Evolutionary conservation across 2,797 vertebrate genomes (phyloP), one percentile per base, ranked within the genome.

Genomic region (Cryptoprocta ferox): DNA sequence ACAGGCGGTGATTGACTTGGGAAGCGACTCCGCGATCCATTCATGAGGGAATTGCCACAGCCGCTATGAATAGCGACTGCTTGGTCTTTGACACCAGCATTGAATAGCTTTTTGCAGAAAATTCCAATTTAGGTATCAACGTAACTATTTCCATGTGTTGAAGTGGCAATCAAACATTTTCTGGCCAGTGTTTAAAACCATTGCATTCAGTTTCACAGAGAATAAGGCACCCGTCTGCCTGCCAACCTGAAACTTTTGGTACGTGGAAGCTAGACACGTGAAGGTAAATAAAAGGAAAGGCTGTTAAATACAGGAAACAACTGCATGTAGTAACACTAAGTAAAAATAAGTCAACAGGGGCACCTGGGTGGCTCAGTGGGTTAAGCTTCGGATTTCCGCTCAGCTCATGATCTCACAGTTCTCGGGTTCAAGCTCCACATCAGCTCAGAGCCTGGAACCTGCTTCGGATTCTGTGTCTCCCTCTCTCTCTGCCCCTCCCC

Each of bases 141-240:
- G 99, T 99, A 98, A 99, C 99, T 98, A 99, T 99, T 99, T 99
- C 99, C 96, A 99, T 99, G 99, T 99, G 99, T 98, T 99, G 99
- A 99, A 98, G 98, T 28, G 96, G 97, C 98, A 99, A 97, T 98
- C 97, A 75, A 68, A 98, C 73, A 82, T 98, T 98, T 98, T 98
- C 98, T 98, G 99, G 99, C 98, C 99, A 99, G 99, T 99, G 98
- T 99, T 99, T 97, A 98, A 98, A 98, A 97, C 95, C 48, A 0
- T 98, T 98, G 98, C 98, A 89, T 98, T 98, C 98, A 98, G 79
- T 98, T 98, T 98, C 97, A 98, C 98, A 97, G 98, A 98, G 98
- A 98, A 87, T 97, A 98, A 98, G 95, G 98, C 98, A 97, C 97
- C 97, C 94, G 97, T 97, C 98, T 97, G 98, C 98, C 98, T 98